Evolutionary conservation across 2,888 invertebrate genomes (phyloP), one percentile per base, ranked within the genome.

Genomic region (Drosophila ezoana): DNA sequence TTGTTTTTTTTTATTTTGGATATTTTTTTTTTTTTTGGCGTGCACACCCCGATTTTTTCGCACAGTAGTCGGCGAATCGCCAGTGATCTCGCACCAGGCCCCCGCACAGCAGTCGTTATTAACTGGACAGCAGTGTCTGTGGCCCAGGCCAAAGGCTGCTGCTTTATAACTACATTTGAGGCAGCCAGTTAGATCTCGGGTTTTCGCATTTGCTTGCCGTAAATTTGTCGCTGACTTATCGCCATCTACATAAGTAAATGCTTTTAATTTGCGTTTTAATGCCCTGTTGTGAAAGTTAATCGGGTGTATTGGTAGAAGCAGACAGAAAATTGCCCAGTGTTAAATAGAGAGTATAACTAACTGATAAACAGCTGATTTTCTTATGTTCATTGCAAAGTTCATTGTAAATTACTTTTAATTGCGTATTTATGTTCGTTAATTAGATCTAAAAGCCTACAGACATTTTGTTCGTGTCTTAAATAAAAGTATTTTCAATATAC

Each of bases 211-310:
- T 33, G 64, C 47, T 58, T 60, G 48, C 49, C 35, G 62, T 69
- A 65, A 79, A 82, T 84, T 84, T 83, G 81, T 71, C 62, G 40
- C 49, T 45, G 57, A 38, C 23, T 57, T 74, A 81, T 71, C 65
- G 49, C 16, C 52, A 72, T 64, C 66, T 49, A 40, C 33, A 57
- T 51, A 53, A 78, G 53, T 74, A 74, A 78, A 69, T 58, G 45
- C 41, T 44, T 51, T 76, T 69, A 61, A 79, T 58, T 61, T 74
- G 75, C 57, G 51, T 54, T 20, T 73, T 47, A 57, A 67, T 40
- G 44, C 37, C 14, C 44, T 10, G 54, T 32, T 38, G 49, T 44
- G 61, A 77, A 60, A 68, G 62, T 45, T 4, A 9, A 37, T 13
- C 40, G 63, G 54, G 49, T 13, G 51, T 65, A 76, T 71, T 71